Evolutionary conservation across 2,113 vertebrate species (phyloP).

Genomic region (Hippocampus zosterae): DNA sequence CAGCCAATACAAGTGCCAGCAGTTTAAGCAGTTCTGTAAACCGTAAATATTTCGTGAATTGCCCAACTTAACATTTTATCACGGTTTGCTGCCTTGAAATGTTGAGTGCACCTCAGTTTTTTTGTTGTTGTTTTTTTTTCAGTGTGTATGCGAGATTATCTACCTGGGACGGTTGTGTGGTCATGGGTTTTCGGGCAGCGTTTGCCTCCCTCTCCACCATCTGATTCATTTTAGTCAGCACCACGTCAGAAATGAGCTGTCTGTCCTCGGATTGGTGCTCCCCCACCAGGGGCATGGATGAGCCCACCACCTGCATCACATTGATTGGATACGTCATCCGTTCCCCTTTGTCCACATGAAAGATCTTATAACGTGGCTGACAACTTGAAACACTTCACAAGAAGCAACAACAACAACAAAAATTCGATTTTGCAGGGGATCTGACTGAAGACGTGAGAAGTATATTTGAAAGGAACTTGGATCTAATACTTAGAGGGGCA

Average conservation of each 20-base stretch:
- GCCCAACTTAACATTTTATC: no score
- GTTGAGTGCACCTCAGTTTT: background rate
- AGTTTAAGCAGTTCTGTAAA: no score
- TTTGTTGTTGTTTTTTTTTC: no score
- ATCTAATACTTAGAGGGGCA: no score
- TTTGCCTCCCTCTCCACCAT: slow-evolving; percentile 78
- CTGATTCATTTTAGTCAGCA: slow-evolving; percentile 85
- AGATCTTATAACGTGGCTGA: background rate
- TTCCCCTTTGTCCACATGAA: background rate
- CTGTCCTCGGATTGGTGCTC: slow-evolving; percentile 87
- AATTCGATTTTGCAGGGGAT: no score
- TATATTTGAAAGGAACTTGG: no score
- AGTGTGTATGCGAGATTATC: background rate
- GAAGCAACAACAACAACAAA: no score
- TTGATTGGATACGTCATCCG: background rate
- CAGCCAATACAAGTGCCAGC: no score
- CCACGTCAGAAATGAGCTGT: slow-evolving; percentile 84
- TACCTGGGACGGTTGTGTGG: slow-evolving; percentile 87
- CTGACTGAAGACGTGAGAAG: no score
- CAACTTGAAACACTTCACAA: background rate
- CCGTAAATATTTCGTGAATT: no score
- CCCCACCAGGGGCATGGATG: slow-evolving; percentile 88
- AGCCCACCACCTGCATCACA: slow-evolving; percentile 81
- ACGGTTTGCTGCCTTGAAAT: no score
- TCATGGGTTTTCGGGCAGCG: slow-evolving; percentile 82